A percentile compares a stretch with the other conserved stretches of the same genome.
Conservation (phyloP, 2,888 invertebrate species). For the Philereme vetulata region DNA sequence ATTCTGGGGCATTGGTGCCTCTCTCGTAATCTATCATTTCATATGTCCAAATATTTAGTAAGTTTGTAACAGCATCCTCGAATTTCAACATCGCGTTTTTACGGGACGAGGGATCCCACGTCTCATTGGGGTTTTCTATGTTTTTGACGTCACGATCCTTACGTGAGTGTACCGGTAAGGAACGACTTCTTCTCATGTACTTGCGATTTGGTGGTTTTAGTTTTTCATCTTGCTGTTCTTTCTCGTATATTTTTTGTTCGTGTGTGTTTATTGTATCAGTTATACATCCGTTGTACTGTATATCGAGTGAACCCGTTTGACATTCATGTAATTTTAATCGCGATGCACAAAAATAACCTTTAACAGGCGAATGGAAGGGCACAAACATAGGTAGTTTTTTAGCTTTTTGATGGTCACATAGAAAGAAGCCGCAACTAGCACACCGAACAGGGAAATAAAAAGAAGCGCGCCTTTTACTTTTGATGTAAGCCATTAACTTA, state of each 20-base stretch:
- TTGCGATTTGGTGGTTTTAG: conserved; percentile 5
- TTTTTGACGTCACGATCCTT: conserved; percentile 2
- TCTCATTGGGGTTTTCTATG: not conserved
- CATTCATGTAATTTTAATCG: conserved; percentile 18
- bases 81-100: conserved; percentile 11
- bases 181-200: conserved; percentile 14
- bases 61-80: conserved; percentile 24
- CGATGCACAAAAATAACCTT: conserved; percentile 17
- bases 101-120: not conserved
- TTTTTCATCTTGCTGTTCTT: not conserved
- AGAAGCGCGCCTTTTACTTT: conserved; percentile 12
- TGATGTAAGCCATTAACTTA: conserved; percentile 15
- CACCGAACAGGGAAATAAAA: conserved; percentile 24
- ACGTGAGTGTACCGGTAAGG: conserved; percentile 12
- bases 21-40: conserved; percentile 29
- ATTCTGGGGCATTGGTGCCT: conserved; percentile 14
- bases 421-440: conserved; percentile 18
- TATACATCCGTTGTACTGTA: conserved; percentile 13
- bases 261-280: conserved; percentile 16
- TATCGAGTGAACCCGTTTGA: conserved; percentile 4
- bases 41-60: conserved; percentile 29
- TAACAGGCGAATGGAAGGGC: conserved; percentile 23
- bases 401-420: conserved; percentile 18
- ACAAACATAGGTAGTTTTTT: conserved; percentile 17
- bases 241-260: conserved; percentile 3